phyloP scores from a whole-genome alignment of 2,797 vertebrate genomes.

The Perodicticus potto region DNA sequence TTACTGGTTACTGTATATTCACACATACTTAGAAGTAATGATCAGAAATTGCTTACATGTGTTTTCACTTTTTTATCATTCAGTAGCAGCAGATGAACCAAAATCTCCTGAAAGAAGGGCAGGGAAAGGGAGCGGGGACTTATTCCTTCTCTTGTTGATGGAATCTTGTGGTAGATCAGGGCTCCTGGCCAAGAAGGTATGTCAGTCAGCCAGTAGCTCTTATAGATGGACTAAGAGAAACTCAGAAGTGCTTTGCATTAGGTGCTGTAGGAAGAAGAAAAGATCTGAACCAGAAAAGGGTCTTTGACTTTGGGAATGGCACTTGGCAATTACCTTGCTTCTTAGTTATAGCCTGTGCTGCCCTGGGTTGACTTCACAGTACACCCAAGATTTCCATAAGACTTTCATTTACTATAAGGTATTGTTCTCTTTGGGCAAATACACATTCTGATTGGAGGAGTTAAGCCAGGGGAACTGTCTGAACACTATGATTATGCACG shows the following conservation, averaged over 20 bases:
- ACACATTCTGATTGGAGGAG: not conserved
- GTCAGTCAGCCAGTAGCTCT: not conserved
- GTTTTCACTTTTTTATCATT: constrained; percentile 3
- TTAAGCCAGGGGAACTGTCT: not conserved
- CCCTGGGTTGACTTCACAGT: fast-evolving
- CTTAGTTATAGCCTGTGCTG: fast-evolving
- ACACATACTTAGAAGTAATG: not conserved
- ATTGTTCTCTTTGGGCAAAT: not conserved
- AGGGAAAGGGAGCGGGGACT: not conserved
- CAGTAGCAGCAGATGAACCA: not conserved
- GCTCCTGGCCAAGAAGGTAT: not conserved
- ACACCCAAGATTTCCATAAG: not conserved
- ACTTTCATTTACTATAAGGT: not conserved
- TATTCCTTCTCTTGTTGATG: not conserved
- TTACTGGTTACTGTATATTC: constrained; percentile 24
- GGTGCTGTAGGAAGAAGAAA: not conserved
- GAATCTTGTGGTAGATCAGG: too few relatives aligned
- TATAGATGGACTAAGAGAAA: not conserved
- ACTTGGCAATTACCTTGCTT: not conserved
- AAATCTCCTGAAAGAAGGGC: not conserved
- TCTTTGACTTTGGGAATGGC: not conserved
- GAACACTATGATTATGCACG: not conserved
- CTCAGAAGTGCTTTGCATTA: not conserved
- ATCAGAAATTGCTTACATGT: not conserved
- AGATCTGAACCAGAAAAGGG: not conserved